Conservation (phyloP, 2,888 invertebrate genomes). For the Apamea anceps region DNA sequence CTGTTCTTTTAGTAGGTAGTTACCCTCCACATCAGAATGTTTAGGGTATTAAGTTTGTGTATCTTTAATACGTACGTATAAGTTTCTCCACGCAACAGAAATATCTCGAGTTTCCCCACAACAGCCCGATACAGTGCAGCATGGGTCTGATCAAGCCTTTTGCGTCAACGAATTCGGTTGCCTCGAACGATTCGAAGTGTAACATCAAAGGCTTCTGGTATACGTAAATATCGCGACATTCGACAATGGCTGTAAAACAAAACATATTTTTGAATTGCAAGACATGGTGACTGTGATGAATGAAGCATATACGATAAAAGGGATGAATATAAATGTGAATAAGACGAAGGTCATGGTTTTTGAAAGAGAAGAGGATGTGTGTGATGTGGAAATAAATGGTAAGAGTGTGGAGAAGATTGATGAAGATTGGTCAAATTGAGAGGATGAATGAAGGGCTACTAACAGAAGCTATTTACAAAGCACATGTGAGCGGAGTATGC, state of each 20-base stretch:
- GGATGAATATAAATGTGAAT: not conserved
- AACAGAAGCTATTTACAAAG: not conserved
- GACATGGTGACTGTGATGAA: not conserved
- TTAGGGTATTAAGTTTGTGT: not conserved
- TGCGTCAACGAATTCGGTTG: slow-evolving; percentile 92
- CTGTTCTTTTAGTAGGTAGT: not conserved
- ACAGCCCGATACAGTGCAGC: slow-evolving; percentile 94
- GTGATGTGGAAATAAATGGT: not conserved
- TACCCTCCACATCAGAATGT: not conserved
- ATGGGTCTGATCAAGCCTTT: slow-evolving; percentile 91
- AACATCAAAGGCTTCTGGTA: slow-evolving; percentile 93
- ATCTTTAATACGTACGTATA: slow-evolving; percentile 80
- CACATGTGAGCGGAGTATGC: not conserved
- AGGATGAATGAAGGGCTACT: not conserved
- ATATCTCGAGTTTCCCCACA: slow-evolving; percentile 96
- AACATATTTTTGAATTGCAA: not conserved
- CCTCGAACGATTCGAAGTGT: slow-evolving; percentile 93
- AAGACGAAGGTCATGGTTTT: not conserved
- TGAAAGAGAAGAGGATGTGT: not conserved
- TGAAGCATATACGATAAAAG: not conserved
- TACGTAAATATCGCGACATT: slow-evolving; percentile 95
- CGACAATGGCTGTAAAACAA: slow-evolving; percentile 91
- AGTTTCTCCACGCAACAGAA: slow-evolving; percentile 91
- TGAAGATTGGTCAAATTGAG: not conserved
- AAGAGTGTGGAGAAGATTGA: not conserved